Base-by-base conservation (phyloP, 92 coral and sea anemone species). In the Desmophyllum pertusum region DNA sequence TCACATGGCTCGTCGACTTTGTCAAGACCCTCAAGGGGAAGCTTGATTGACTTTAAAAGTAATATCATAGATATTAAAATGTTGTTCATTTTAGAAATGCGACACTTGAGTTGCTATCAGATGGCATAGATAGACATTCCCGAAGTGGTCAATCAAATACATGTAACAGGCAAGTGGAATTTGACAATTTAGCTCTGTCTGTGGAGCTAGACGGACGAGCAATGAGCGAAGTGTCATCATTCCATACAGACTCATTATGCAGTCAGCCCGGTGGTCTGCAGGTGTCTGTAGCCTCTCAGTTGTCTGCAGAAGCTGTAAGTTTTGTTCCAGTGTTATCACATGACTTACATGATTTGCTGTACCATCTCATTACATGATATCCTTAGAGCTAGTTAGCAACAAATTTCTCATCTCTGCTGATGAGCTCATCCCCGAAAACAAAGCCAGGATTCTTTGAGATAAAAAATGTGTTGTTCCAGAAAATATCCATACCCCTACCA, bases 171-270 rank as follows among this genome's bases (percentile, higher is more conserved):
- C 33, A 39, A 6, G n/a, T 27, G 18, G 42, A 48, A 40, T 55
- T 71, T 74, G 65, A 84, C 18, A 74, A 84, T 65, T 50, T 84
- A 36, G 76, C 64, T 31, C 31, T 76, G 17, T 85, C 92, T 51
- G 50, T 69, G 72, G 90, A 84, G 46, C 73, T 41, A 11, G 90
- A 78, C 51, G 91, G 83, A 10, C 90, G 76, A 66, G 50, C 87
- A n/a, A 76, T 90, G 91, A 84, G 88, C 3, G 91, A 83, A 31
- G 88, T 90, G 36, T 77, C 88, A 4, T 87, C 93, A 9, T 82
- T 82, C 71, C 84, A 76, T 31, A 71, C 78, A 37, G 81, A 71
- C 15, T 83, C 88, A n/a, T 59, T 70, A 36, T 61, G 35, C 70
- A 78, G 85, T 61, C 76, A 78, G 51, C 70, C 76, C 2, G 73